phyloP scores from a whole-genome alignment of 2,797 vertebrate species.

The Hypotaenidia okinawae region DNA sequence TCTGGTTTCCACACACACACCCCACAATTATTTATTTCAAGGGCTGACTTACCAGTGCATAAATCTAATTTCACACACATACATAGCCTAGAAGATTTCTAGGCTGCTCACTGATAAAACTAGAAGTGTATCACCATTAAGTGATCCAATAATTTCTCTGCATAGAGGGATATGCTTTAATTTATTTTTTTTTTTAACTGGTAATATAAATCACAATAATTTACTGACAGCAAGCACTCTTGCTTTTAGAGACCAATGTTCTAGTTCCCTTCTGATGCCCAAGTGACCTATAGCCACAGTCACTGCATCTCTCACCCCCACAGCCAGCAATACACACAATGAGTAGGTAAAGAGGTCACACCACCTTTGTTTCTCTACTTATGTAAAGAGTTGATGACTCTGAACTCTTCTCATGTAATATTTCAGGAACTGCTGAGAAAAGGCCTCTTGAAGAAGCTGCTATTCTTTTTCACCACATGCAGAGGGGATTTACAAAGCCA shows the following conservation, averaged over 20 bases:
- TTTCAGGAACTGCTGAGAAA: not conserved
- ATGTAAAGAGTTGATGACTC: not conserved
- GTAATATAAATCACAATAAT: not conserved
- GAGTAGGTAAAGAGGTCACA: not conserved
- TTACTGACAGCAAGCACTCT: fast-evolving
- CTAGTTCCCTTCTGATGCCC: not conserved
- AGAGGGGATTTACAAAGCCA: not conserved
- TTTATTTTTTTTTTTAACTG: not conserved
- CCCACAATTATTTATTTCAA: not conserved
- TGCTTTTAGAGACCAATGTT: not conserved
- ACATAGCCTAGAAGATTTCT: not conserved
- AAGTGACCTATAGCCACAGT: not conserved
- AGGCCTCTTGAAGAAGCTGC: not conserved
- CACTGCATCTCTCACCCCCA: fast-evolving
- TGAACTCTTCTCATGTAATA: not conserved
- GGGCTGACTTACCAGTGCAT: not conserved
- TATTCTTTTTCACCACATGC: not conserved
- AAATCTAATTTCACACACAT: not conserved
- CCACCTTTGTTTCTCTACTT: not conserved
- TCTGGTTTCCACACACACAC: no score
- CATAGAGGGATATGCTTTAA: not conserved
- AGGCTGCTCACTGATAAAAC: not conserved
- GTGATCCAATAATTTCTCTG: not conserved
- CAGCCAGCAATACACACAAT: not conserved
- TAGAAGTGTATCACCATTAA: not conserved